These are phyloP conservation scores for Carterocephalus palaemon DNA, from an alignment of 2,888 invertebrate species.

Conservation along the genomic window DNA sequence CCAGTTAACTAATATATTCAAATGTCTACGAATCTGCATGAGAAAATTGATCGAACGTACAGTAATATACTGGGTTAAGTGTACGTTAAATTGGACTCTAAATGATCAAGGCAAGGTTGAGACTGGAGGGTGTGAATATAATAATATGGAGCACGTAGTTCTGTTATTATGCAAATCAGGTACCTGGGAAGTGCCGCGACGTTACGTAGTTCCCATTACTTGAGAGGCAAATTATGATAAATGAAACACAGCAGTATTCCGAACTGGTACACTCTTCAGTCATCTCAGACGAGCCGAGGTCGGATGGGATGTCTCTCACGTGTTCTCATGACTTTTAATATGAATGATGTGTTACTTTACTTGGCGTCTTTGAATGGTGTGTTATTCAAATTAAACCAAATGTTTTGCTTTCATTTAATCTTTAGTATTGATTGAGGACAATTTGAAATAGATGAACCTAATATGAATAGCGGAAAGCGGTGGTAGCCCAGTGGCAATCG, in stretches of 20 bases:
- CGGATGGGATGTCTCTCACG: constrained; percentile 3
- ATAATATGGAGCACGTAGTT: constrained; percentile 56
- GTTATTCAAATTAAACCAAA: too few species aligned
- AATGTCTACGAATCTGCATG: constrained; percentile 59
- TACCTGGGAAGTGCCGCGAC: constrained; percentile 60
- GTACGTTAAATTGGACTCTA: constrained; percentile 46
- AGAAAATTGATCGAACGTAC: constrained; percentile 59
- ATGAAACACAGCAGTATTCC: constrained; percentile 48
- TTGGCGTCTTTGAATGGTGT: too few species aligned
- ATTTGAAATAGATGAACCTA: too few species aligned
- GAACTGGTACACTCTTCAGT: constrained; percentile 36
- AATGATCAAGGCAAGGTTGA: constrained; percentile 42
- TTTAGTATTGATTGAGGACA: too few species aligned
- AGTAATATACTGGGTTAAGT: constrained; percentile 40
- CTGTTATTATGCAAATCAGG: constrained; percentile 73
- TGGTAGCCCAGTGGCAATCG: too few species aligned
- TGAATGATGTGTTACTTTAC: background rate
- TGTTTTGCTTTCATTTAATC: too few species aligned
- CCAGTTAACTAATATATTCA: constrained; percentile 50
- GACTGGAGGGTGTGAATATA: constrained; percentile 40
- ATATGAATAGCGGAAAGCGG: too few species aligned
- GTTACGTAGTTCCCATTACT: constrained; percentile 65
- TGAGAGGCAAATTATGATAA: constrained; percentile 68
- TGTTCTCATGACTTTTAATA: constrained; percentile 1
- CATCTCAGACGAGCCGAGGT: constrained; percentile 12